These are phyloP conservation scores for Unio pictorum DNA, from an alignment of 2,888 invertebrate genomes.

Conservation along the genomic window DNA sequence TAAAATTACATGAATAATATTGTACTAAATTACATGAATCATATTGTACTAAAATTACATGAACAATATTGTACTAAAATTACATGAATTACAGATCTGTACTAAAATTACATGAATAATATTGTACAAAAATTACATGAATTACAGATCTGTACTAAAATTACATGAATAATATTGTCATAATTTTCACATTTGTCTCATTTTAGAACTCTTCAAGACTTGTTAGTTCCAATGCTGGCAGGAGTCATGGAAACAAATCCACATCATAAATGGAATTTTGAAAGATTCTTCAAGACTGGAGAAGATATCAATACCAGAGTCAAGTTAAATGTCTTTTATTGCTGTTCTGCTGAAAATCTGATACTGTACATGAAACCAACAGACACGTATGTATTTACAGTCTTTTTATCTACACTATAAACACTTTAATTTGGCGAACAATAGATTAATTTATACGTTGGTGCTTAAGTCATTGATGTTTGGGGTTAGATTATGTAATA, in stretches of 20 bases:
- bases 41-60: too few relatives aligned
- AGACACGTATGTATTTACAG: slow-evolving; percentile 38
- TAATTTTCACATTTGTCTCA: neutral
- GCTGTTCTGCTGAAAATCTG: slow-evolving; percentile 27
- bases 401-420: too few relatives aligned
- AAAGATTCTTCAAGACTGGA: slow-evolving; percentile 44
- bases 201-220: slow-evolving; percentile 43
- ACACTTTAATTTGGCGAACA: neutral
- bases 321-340: slow-evolving; percentile 35
- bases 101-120: too few relatives aligned
- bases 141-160: too few relatives aligned
- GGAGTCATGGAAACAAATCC: slow-evolving; percentile 52
- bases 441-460: neutral
- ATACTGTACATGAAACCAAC: slow-evolving; percentile 40
- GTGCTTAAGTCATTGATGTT: too few relatives aligned
- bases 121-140: too few relatives aligned
- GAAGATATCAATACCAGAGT: slow-evolving; percentile 30
- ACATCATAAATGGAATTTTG: slow-evolving; percentile 44
- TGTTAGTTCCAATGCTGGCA: slow-evolving; percentile 49
- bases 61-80: too few relatives aligned
- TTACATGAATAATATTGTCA: too few relatives aligned
- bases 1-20: too few relatives aligned
- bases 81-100: too few relatives aligned
- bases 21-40: too few relatives aligned
- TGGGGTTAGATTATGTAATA: too few relatives aligned